Percentiles rank a stretch among this genome's conserved stretches.
phyloP scores from a whole-genome alignment of 2,888 invertebrate species.

The Ethmia dodecea region DNA sequence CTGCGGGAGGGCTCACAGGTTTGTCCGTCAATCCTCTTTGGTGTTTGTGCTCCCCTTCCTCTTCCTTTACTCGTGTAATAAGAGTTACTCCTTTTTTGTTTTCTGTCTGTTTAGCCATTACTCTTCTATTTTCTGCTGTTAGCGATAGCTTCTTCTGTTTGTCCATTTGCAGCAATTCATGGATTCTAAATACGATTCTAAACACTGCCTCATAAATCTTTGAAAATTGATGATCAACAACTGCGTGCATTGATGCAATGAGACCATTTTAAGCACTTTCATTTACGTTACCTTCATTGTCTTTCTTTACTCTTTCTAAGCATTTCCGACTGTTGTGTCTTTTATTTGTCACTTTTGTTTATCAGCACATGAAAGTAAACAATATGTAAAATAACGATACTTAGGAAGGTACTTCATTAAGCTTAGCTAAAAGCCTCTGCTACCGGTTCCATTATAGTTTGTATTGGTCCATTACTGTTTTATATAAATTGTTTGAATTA shows the following conservation, averaged over 20 bases:
- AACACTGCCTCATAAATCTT: too few relatives aligned
- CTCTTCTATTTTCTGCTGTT: slow-evolving; percentile 37
- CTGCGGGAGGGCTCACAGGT: slow-evolving; percentile 83
- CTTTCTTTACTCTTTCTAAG: slow-evolving; percentile 30
- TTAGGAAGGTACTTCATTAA: slow-evolving; percentile 32
- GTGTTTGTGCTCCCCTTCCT: slow-evolving; percentile 71
- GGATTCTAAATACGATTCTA: too few relatives aligned
- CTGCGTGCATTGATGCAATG: slow-evolving; percentile 44
- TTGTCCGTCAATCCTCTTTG: slow-evolving; percentile 75
- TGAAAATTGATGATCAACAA: slow-evolving; percentile 2
- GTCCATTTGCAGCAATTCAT: slow-evolving; percentile 52
- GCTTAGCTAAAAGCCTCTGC: slow-evolving; percentile 63
- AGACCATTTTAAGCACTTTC: slow-evolving; percentile 46
- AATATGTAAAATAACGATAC: slow-evolving; percentile 29
- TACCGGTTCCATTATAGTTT: slow-evolving; percentile 35
- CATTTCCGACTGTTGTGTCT: slow-evolving; percentile 35
- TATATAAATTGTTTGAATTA: slow-evolving; percentile 21
- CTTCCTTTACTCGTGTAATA: slow-evolving; percentile 52
- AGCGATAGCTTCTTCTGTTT: slow-evolving; percentile 25
- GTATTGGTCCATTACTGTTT: slow-evolving; percentile 17
- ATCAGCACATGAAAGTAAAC: slow-evolving; percentile 75
- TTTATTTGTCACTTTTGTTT: slow-evolving; percentile 59
- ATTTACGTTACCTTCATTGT: slow-evolving; percentile 40
- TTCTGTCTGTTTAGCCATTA: slow-evolving; percentile 35
- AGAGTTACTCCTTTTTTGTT: slow-evolving; percentile 36